Conservation (phyloP, 2,113 vertebrate genomes). For the Sula dactylatra region DNA sequence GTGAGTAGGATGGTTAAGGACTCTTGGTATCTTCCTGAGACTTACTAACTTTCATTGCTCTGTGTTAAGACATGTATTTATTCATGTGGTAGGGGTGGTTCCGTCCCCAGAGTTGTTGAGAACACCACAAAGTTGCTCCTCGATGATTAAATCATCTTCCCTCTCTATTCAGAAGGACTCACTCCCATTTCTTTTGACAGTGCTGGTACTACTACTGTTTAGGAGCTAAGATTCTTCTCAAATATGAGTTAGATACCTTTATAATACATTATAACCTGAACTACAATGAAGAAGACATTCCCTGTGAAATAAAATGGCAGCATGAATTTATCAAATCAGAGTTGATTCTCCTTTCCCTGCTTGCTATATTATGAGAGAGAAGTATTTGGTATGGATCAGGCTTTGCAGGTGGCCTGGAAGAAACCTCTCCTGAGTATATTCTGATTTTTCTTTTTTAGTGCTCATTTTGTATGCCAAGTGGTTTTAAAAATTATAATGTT, state of each 20-base stretch:
- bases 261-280: neutral
- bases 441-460: neutral
- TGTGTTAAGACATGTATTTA: neutral
- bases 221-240: neutral
- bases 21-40: neutral
- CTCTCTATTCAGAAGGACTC: neutral
- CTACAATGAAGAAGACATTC: neutral
- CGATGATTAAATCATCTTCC: neutral
- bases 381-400: neutral
- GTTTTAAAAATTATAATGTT: neutral
- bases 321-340: neutral
- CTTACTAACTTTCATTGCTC: neutral
- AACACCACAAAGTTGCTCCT: neutral
- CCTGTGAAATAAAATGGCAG: neutral
- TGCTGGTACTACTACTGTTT: neutral
- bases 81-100: neutral
- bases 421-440: neutral
- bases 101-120: neutral
- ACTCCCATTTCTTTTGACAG: neutral
- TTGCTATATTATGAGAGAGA: neutral
- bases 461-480: neutral
- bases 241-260: neutral
- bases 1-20: neutral
- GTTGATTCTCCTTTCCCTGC: neutral
- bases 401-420: neutral